Evolutionary conservation across 2,888 invertebrate species (phyloP).

Genomic region (Andricus quercusramuli): DNA sequence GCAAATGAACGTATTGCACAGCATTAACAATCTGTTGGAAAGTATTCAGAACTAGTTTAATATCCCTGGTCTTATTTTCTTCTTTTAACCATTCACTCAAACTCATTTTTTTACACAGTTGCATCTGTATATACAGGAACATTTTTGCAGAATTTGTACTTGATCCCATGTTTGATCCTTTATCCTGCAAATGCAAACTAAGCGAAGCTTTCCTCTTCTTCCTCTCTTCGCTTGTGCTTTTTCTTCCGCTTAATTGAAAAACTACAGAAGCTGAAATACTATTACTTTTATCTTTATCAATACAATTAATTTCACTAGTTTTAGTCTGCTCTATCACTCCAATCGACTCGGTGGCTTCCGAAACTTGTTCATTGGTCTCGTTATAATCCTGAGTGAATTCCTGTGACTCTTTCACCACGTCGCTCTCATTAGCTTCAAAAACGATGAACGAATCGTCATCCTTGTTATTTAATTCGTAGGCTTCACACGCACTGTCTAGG

Average conservation of each 20-base stretch:
- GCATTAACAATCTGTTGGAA: constrained; percentile 96
- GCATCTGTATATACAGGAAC: constrained; percentile 98
- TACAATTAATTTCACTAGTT: constrained; percentile 9
- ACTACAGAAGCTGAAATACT: constrained; percentile 54
- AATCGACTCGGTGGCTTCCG: constrained; percentile 45
- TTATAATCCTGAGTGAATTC: constrained; percentile 40
- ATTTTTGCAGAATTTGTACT: constrained; percentile 78
- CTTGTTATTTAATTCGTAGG: constrained; percentile 54
- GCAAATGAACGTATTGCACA: constrained; percentile 96
- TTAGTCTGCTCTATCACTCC: constrained; percentile 38
- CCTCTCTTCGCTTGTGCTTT: constrained; percentile 24
- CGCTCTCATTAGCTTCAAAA: constrained; percentile 74
- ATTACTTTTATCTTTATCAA: background rate
- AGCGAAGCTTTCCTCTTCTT: constrained; percentile 51
- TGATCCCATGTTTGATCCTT: constrained; percentile 49
- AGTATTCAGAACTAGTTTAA: constrained; percentile 82
- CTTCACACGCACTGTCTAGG: constrained; percentile 71
- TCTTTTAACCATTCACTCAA: constrained; percentile 92
- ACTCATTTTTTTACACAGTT: constrained; percentile 93
- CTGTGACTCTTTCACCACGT: constrained; percentile 40
- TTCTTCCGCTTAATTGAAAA: constrained; percentile 50
- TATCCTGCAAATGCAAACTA: constrained; percentile 55
- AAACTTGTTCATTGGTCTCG: constrained; percentile 41
- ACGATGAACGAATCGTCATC: constrained; percentile 79
- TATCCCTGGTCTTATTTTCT: constrained; percentile 67